A percentile compares a stretch with the other conserved stretches of the same genome.
These are phyloP conservation scores for Zaprionus obscuricornis DNA, from an alignment of 2,888 invertebrate genomes.

Conservation along the genomic window DNA sequence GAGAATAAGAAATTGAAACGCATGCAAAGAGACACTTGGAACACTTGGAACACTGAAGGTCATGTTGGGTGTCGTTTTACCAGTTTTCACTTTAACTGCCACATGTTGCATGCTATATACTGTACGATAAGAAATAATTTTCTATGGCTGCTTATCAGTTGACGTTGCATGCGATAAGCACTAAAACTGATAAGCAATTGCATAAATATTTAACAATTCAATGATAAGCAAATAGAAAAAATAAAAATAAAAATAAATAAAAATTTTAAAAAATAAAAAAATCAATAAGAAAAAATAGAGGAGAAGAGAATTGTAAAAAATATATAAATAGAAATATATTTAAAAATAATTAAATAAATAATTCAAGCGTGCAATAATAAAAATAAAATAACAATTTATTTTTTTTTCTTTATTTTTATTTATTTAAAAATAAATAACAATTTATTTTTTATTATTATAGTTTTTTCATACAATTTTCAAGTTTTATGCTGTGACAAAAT, in stretches of 20 bases:
- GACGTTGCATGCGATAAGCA: too few relatives aligned
- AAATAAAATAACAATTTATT: slow-evolving; percentile 15
- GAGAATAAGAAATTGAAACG: too few relatives aligned
- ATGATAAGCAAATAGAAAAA: too few relatives aligned
- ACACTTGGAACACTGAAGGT: too few relatives aligned
- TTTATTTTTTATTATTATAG: slow-evolving; percentile 13
- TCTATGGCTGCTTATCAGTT: too few relatives aligned
- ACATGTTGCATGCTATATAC: slow-evolving; percentile 25
- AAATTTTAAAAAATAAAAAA: not conserved
- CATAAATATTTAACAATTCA: too few relatives aligned
- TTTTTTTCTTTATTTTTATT: slow-evolving; percentile 3
- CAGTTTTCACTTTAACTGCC: slow-evolving; percentile 25
- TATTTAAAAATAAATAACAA: slow-evolving; percentile 4
- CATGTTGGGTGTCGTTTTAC: too few relatives aligned
- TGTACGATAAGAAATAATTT: too few relatives aligned
- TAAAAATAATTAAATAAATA: not conserved
- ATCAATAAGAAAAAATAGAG: too few relatives aligned
- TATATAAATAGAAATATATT: not conserved
- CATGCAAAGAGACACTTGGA: too few relatives aligned
- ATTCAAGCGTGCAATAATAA: not conserved
- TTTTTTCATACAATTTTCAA: slow-evolving; percentile 3
- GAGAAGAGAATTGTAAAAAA: not conserved
- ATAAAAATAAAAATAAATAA: not conserved
- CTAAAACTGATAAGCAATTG: slow-evolving; percentile 28
- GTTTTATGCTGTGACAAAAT: too few relatives aligned